Evolutionary conservation across 2,888 invertebrate genomes (phyloP), one percentile per base, ranked within the genome.

Genomic region (Lasioglossum morio): DNA sequence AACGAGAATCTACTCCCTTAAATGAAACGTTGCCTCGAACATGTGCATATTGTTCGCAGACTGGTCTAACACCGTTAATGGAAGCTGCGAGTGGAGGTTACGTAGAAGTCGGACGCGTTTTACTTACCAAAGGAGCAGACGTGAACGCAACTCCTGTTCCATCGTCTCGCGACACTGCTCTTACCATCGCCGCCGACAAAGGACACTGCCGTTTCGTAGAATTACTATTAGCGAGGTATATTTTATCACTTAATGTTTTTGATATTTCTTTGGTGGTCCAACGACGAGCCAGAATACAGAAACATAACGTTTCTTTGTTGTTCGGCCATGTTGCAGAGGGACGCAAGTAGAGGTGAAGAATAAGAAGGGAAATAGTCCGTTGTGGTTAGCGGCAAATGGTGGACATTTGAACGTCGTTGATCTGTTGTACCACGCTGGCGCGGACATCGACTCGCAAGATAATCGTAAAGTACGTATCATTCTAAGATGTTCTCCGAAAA

Each of bases 161-260:
- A 30, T 99, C 99, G 30, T 99, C 99, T 5, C 96, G 99, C 78
- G 99, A 99, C 96, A 99, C 99, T 10, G 99, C 99, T 37, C 97
- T 99, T 77, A 99, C 99, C 86, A 99, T 99, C 92, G 99, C 99
- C 87, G 99, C 99, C n/a, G 99, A 99, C 95, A 99, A 99, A 95
- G 99, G 99, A 0, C 99, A 99, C 95, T 98, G 98, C 94, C 97
- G 99, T 95, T 98, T 98, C 94, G 98, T 98, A 43, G 98, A 98
- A 95, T 96, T 98, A 77, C 95, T 98, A 88, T 95, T 98, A 88
- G 97, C 97, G 74, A 97, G 97, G 95, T 96, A 92, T 82, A 37
- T 30, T 30, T 27, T n/a, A n/a, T 63, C 12, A 12, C n/a, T 37
- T 40, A 1, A 37, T n/a, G n/a, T n/a, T n/a, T n/a, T 19, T 34